phyloP scores from a whole-genome alignment of 2,888 invertebrate species.

The Argyra leucocephala region DNA sequence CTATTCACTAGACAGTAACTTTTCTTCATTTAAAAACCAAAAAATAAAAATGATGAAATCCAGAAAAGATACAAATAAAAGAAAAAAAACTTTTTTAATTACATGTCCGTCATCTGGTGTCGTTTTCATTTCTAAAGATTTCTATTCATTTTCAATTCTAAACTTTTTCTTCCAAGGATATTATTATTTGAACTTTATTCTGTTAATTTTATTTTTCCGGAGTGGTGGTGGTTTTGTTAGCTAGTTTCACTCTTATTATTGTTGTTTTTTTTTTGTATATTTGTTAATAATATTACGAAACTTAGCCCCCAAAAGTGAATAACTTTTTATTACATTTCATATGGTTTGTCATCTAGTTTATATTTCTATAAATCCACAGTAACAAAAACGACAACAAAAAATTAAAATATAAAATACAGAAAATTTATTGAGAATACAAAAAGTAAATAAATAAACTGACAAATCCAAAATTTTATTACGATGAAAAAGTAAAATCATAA shows the following conservation, averaged over 20 bases:
- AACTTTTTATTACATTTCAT: conserved; percentile 1
- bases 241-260: too few relatives aligned
- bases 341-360: background rate
- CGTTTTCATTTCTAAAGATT: background rate
- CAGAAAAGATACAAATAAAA: background rate
- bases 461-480: too few relatives aligned
- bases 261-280: background rate
- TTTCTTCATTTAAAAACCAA: background rate
- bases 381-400: background rate
- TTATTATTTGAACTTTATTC: background rate
- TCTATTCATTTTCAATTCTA: background rate
- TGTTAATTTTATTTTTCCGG: background rate
- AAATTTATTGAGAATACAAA: too few relatives aligned
- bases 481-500: too few relatives aligned
- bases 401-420: background rate
- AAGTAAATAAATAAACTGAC: too few relatives aligned
- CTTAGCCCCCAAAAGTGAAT: background rate
- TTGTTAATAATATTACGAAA: background rate
- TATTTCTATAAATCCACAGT: background rate
- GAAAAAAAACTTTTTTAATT: background rate
- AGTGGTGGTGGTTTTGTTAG: background rate
- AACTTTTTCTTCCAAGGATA: background rate
- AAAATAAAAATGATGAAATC: background rate
- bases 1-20: too few relatives aligned
- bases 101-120: background rate